Evolutionary conservation across 2,888 invertebrate species (phyloP).

Genomic region (Ptychoptera albimana): DNA sequence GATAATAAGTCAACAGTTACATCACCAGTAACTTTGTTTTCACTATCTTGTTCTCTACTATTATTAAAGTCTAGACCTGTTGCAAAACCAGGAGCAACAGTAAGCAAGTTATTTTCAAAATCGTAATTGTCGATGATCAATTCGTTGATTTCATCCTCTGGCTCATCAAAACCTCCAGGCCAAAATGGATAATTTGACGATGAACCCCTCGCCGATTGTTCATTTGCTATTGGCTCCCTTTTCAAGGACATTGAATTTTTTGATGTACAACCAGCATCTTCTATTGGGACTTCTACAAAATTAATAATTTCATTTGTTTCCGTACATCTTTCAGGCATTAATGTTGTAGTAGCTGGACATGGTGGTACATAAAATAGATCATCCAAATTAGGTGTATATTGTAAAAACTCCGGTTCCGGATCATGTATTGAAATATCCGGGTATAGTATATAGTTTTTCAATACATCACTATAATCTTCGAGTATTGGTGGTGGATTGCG

Average conservation of each 20-base stretch:
- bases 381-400: constrained; percentile 4
- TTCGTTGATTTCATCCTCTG: constrained; percentile 31
- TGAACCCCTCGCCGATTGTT: constrained; percentile 55
- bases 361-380: constrained; percentile 9
- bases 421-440: constrained; percentile 26
- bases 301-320: constrained; percentile 59
- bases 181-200: constrained; percentile 72
- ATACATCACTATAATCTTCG: constrained; percentile 8
- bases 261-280: constrained; percentile 45
- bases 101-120: constrained; percentile 32
- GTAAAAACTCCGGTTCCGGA: constrained; percentile 17
- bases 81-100: constrained; percentile 51
- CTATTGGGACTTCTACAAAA: constrained; percentile 42
- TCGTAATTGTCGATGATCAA: constrained; percentile 27
- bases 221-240: constrained; percentile 56
- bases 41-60: constrained; percentile 8
- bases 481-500: constrained; percentile 3
- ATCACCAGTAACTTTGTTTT: constrained; percentile 12
- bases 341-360: constrained; percentile 20
- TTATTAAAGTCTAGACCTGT: constrained; percentile 37
- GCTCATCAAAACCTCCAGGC: constrained; percentile 65
- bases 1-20: constrained; percentile 22
- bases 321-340: constrained; percentile 41
- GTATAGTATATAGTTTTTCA: constrained; percentile 22
- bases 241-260: constrained; percentile 66